Evolutionary conservation across 2,888 invertebrate genomes (phyloP), one percentile per base, ranked within the genome.

Genomic region (Tenthredo distinguenda): DNA sequence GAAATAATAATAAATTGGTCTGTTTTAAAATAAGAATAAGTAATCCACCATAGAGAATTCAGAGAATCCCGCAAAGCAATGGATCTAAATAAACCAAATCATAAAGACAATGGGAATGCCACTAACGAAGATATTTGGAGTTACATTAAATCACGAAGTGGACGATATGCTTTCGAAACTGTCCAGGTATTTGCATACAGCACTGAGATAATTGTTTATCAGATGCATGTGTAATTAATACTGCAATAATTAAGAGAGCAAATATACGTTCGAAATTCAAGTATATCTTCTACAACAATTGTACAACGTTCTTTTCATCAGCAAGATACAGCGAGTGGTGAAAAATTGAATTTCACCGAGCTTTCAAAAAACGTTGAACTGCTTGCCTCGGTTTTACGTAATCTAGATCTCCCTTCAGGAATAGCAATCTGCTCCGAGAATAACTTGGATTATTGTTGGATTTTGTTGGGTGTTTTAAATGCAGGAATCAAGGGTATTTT

Each of bases 321-420:
- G 90, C 85, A 87, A 5, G 88, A 89, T 77, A 86, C 85, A 2
- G 34, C 84, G 26, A 88, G 88, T 0, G 89, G 86, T 34, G 87
- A 88, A 43, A 74, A 86, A 21, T 85, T 87, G 4, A 86, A 62
- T 21, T 89, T 84, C 84, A 83, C 55, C 3, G 84, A 87, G 34
- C 87, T 89, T 84, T 62, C 68, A 3, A 34, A 74, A 21, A 68
- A 85, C 18, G 83, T 82, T 5, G 62, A 72, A 18, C n/a, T 31
- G 31, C 40, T 86, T 3, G 84, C 86, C 18, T 74, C 84, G 15
- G 40, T 55, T 18, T 74, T 86, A 12, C 37, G 50, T 15, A 40
- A 68, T 21, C n/a, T 72, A 21, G 50, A 65, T 12, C 21, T 65
- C 31, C 6, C 62, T 40, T 40, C 65, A 12, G 85, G 81, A 12